Evolutionary conservation across 2,113 vertebrate genomes (phyloP).

Genomic region (Cricetomys ansorgei): DNA sequence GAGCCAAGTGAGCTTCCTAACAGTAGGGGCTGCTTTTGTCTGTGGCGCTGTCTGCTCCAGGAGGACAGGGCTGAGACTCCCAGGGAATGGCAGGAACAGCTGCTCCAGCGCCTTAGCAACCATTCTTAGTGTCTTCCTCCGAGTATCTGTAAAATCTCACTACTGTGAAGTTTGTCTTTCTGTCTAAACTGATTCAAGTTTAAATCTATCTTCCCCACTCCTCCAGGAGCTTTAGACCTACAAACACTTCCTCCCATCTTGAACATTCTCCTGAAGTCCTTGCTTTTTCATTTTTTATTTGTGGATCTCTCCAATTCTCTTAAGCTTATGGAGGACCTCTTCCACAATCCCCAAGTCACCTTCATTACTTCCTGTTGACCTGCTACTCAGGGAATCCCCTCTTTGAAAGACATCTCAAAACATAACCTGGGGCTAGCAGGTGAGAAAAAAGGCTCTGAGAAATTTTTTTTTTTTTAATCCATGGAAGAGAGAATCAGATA

Average conservation of each 20-base stretch:
- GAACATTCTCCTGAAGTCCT: not conserved
- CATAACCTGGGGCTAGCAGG: not conserved
- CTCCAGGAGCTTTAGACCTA: not conserved
- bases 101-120: not conserved
- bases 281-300: not conserved
- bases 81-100: not conserved
- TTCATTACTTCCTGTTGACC: not conserved
- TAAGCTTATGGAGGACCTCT: not conserved
- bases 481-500: not conserved
- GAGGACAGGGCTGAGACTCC: not conserved
- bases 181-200: constrained; percentile 31
- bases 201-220: not conserved
- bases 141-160: not conserved
- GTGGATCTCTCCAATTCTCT: not conserved
- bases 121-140: not conserved
- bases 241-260: not conserved
- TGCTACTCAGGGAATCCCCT: not conserved
- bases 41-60: not conserved
- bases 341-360: not conserved
- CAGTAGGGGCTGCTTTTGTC: not conserved
- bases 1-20: not conserved
- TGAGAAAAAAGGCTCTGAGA: not conserved
- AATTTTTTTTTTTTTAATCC: too few species aligned
- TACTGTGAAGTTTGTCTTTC: constrained; percentile 30
- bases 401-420: not conserved